Conservation (phyloP, 1,140 invertebrate species). For the Drosophila biarmipes region DNA sequence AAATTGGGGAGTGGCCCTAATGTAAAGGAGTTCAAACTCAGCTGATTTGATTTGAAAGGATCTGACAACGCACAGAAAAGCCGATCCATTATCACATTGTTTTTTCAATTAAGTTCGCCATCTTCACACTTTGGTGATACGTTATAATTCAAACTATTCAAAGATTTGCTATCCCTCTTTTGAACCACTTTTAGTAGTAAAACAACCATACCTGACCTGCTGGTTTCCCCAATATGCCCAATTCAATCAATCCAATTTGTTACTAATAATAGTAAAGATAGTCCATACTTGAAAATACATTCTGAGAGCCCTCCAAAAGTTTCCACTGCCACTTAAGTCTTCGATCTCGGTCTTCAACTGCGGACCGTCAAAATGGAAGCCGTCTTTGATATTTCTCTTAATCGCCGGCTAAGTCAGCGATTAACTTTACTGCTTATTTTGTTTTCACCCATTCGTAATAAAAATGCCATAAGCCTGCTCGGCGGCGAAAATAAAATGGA, state of each 20-base stretch:
- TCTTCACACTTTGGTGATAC: slow-evolving; percentile 1
- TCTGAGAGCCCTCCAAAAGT: slow-evolving; percentile 5
- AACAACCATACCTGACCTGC: too few relatives aligned
- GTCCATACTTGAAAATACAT: slow-evolving; percentile 10
- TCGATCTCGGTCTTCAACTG: neutral
- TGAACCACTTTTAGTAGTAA: neutral
- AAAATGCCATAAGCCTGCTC: slow-evolving; percentile 57
- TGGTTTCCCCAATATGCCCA: neutral
- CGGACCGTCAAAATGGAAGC: slow-evolving; percentile 60
- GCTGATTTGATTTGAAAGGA: slow-evolving; percentile 15
- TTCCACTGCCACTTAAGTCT: slow-evolving; percentile 34
- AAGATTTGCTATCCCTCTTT: neutral
- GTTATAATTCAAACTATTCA: too few relatives aligned
- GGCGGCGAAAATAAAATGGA: slow-evolving; percentile 71
- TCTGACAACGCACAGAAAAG: neutral
- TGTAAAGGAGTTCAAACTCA: slow-evolving; percentile 20
- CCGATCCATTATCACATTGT: neutral
- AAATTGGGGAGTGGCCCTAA: slow-evolving; percentile 13
- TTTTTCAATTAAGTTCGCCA: slow-evolving; percentile 4
- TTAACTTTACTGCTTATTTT: slow-evolving; percentile 82
- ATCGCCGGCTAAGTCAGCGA: slow-evolving; percentile 70
- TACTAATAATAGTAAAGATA: slow-evolving; percentile 12
- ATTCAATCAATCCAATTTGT: slow-evolving; percentile 15
- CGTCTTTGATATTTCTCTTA: slow-evolving; percentile 54
- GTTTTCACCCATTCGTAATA: slow-evolving; percentile 70